phyloP scores from a whole-genome alignment of 2,113 vertebrate species.

The Malurus melanocephalus region DNA sequence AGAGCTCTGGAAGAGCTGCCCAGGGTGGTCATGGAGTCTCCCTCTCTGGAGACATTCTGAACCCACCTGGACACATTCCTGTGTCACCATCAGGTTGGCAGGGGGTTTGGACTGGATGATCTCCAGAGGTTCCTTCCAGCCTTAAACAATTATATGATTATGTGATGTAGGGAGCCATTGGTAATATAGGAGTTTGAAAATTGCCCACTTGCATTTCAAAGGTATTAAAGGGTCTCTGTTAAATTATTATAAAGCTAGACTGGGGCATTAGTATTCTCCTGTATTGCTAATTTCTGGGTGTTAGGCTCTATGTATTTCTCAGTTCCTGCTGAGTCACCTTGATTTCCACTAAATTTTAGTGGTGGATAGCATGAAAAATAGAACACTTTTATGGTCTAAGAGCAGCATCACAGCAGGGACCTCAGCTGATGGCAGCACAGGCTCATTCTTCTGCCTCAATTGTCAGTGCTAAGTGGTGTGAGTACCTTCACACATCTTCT shows the following conservation, averaged over 20 bases:
- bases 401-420: neutral
- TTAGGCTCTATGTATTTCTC: neutral
- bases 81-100: neutral
- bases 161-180: neutral
- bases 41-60: neutral
- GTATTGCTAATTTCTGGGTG: neutral
- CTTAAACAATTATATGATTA: neutral
- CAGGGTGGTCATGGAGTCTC: neutral
- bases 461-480: neutral
- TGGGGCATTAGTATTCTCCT: neutral
- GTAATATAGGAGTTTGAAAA: fast-evolving
- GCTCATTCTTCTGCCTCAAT: neutral
- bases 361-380: neutral
- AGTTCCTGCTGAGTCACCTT: neutral
- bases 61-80: fast-evolving
- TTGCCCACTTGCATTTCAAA: neutral
- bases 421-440: neutral
- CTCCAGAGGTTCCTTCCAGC: neutral
- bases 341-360: neutral
- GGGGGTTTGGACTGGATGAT: neutral
- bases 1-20: neutral
- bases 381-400: neutral
- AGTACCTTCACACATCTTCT: neutral
- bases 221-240: neutral
- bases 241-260: neutral